These are phyloP conservation scores for Gibbula magus DNA, from an alignment of 2,888 invertebrate species.

Conservation along the genomic window DNA sequence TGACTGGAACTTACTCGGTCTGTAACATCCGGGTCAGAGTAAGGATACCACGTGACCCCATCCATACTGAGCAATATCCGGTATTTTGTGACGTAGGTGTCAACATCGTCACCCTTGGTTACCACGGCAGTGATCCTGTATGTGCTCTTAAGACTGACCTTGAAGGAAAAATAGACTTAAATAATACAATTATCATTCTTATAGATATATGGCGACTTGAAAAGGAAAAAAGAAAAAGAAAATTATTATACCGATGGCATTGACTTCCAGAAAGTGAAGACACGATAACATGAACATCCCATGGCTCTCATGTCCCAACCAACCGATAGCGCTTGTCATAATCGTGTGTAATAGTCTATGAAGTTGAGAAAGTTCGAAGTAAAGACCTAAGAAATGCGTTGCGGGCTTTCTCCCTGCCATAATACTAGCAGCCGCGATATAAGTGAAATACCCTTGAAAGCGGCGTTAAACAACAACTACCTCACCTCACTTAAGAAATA, in stretches of 20 bases:
- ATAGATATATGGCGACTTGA: background rate
- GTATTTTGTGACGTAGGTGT: slow-evolving; percentile 1
- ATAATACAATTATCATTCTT: background rate
- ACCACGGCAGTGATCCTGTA: background rate
- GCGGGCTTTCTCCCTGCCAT: no score
- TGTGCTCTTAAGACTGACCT: background rate
- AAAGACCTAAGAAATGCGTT: no score
- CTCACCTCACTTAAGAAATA: no score
- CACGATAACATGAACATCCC: no score
- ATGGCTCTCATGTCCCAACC: no score
- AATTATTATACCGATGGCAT: background rate
- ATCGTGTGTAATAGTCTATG: no score
- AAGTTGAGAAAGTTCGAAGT: no score
- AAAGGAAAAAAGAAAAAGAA: background rate
- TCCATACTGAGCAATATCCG: slow-evolving; percentile 15
- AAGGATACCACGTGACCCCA: slow-evolving; percentile 5
- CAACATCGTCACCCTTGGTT: background rate
- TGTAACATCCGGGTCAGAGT: background rate
- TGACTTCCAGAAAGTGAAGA: background rate
- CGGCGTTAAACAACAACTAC: no score
- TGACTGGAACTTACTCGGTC: slow-evolving; percentile 17
- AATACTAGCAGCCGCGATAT: no score
- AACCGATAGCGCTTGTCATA: no score
- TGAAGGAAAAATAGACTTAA: background rate
- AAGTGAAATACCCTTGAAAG: no score